Percentiles rank a stretch among this genome's conserved stretches.
Evolutionary conservation across 2,113 vertebrate genomes (phyloP).

Genomic region (Azemiops feae): DNA sequence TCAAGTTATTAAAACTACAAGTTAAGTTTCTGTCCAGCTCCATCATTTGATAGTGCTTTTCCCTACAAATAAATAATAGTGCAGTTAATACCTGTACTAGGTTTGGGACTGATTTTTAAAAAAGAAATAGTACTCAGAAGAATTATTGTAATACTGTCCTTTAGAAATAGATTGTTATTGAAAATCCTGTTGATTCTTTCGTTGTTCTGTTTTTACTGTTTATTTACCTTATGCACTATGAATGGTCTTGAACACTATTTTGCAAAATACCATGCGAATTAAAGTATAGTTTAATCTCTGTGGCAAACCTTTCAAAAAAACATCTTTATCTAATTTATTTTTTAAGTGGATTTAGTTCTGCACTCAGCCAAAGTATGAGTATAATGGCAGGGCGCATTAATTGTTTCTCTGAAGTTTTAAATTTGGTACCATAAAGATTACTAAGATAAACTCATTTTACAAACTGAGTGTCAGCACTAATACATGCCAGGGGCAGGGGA

Average conservation of each 20-base stretch:
- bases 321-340: neutral
- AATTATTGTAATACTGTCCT: too few species aligned
- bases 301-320: neutral
- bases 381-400: neutral
- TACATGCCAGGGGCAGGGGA: neutral
- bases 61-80: too few species aligned
- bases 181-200: too few species aligned
- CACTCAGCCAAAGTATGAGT: neutral
- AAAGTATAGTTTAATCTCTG: neutral
- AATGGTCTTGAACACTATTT: neutral
- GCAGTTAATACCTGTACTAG: too few species aligned
- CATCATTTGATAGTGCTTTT: too few species aligned
- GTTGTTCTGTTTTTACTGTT: neutral
- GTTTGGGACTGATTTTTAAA: too few species aligned
- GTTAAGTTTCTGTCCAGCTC: neutral
- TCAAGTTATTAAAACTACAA: neutral
- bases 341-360: neutral
- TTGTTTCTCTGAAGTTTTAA: neutral
- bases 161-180: too few species aligned
- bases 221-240: neutral
- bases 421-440: neutral
- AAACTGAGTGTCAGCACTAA: constrained; percentile 1
- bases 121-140: too few species aligned
- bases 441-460: neutral
- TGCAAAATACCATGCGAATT: neutral